Evolutionary conservation across 2,797 vertebrate species (phyloP), one percentile per base, ranked within the genome.

Genomic region (Lithobates pipiens): DNA sequence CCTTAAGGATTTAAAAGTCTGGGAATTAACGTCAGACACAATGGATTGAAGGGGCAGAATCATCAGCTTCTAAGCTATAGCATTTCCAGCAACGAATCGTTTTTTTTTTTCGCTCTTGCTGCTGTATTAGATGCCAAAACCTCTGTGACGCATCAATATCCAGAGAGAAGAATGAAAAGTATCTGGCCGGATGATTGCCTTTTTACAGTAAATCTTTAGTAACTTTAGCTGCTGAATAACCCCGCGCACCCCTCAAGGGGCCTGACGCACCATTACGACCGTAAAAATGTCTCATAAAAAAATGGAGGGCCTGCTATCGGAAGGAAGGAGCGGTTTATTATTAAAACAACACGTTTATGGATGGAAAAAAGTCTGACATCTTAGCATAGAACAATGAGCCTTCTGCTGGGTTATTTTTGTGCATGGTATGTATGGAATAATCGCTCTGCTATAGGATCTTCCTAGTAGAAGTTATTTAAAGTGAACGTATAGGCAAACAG

Each of bases 201-300:
- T 86, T 57, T 83, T 86, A 86, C 85, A 78, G 85, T 86, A 86
- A 86, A 86, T 86, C 68, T 78, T 57, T 36, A 86, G 85, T 74
- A 86, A 86, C 85, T 70, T 29, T 29, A 78, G 75, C 85, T 86
- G 85, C 85, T 29, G 80, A 86, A 74, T 86, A 74, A 79, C 80
- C 80, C 77, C 61, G 50, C 21, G n/a, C 21, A 10, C 44, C 83
- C 77, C 83, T 72, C 84, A 69, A 50, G 85, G 85, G 80, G 57
- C 39, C 85, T 86, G 80, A 86, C 80, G 80, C 85, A 86, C 85
- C 80, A 78, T 77, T 39, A 86, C 27, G 36, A 34, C 79, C 54
- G 72, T 86, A 86, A 86, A 86, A 86, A 82, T 72, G 80, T 79
- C 85, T 83, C 57, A 74, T 68, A 83, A 86, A 86, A 54, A 83